These are phyloP conservation scores for Tetraodon nigroviridis DNA, from an alignment of 2,113 vertebrate genomes.

Conservation along the genomic window DNA sequence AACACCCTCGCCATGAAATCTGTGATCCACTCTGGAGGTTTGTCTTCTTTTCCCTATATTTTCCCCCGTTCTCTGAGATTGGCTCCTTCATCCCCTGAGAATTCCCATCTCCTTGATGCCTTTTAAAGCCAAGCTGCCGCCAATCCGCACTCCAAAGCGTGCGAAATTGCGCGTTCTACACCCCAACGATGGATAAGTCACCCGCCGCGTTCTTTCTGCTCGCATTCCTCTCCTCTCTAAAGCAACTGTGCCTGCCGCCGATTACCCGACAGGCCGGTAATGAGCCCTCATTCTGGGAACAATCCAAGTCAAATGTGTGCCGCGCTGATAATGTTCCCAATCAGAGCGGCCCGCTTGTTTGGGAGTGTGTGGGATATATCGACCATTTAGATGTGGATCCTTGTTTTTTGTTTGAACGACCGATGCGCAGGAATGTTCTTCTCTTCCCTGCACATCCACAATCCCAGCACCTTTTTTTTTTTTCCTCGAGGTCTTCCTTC, in stretches of 20 bases:
- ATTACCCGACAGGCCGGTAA: slow-evolving; percentile 52
- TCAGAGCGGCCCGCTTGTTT: slow-evolving; percentile 34
- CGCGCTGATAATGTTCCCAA: slow-evolving; percentile 58
- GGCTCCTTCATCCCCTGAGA: neutral
- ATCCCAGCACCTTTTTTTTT: too few relatives aligned
- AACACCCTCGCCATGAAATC: too few relatives aligned
- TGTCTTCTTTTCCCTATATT: neutral
- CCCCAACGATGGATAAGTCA: slow-evolving; percentile 7
- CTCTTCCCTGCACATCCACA: too few relatives aligned
- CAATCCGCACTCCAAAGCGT: slow-evolving; percentile 1
- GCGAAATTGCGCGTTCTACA: slow-evolving; percentile 3
- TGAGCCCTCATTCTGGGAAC: slow-evolving; percentile 58
- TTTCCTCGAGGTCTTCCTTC: slow-evolving; percentile 3
- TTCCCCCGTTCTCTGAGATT: neutral
- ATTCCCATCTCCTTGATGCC: neutral
- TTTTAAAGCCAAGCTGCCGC: slow-evolving; percentile 16
- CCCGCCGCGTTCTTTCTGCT: neutral
- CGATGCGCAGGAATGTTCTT: too few relatives aligned
- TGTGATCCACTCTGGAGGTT: too few relatives aligned
- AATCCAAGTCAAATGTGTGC: slow-evolving; percentile 67
- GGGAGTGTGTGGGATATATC: slow-evolving; percentile 36
- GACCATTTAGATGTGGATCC: slow-evolving; percentile 34
- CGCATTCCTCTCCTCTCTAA: slow-evolving; percentile 27
- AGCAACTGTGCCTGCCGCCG: slow-evolving; percentile 33
- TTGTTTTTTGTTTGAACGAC: slow-evolving; percentile 1